Conservation (phyloP, 2,888 invertebrate species). For the Hyles lineata region DNA sequence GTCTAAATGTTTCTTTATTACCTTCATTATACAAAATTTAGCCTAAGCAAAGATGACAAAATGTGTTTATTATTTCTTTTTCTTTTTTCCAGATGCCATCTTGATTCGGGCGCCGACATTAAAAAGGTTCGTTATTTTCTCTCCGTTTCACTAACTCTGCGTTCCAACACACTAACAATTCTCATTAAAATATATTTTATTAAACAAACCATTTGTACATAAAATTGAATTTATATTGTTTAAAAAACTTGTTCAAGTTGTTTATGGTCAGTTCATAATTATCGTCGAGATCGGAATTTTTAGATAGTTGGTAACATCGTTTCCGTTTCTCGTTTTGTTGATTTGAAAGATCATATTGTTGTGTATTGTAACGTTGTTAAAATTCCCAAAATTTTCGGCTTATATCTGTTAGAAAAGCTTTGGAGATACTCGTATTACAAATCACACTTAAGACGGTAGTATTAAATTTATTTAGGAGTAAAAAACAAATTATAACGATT, state of each 20-base stretch:
- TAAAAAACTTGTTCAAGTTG: slow-evolving; percentile 2
- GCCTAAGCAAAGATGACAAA: not conserved
- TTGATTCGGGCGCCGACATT: slow-evolving; percentile 51
- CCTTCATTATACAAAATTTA: not conserved
- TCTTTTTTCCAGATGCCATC: slow-evolving; percentile 60
- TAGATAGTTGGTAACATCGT: slow-evolving; percentile 19
- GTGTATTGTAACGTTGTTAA: not conserved
- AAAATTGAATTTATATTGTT: slow-evolving; percentile 26
- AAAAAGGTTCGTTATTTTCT: slow-evolving; percentile 51
- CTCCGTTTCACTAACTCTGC: slow-evolving; percentile 9
- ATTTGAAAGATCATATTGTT: not conserved
- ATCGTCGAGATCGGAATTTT: slow-evolving; percentile 26
- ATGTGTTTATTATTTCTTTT: slow-evolving; percentile 29
- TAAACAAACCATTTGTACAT: slow-evolving; percentile 16
- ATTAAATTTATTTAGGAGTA: too few species aligned
- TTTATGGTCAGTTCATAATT: slow-evolving; percentile 19
- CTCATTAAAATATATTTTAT: slow-evolving; percentile 16
- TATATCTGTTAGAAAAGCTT: too few species aligned
- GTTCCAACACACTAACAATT: slow-evolving; percentile 16
- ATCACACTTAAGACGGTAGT: too few species aligned
- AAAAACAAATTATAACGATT: too few species aligned
- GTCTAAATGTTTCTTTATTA: too few species aligned
- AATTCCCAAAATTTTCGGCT: too few species aligned
- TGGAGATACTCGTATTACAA: too few species aligned
- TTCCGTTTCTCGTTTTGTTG: slow-evolving; percentile 21